Base-by-base conservation (phyloP, 2,888 invertebrate genomes). In the Parthenolecanium corni region DNA sequence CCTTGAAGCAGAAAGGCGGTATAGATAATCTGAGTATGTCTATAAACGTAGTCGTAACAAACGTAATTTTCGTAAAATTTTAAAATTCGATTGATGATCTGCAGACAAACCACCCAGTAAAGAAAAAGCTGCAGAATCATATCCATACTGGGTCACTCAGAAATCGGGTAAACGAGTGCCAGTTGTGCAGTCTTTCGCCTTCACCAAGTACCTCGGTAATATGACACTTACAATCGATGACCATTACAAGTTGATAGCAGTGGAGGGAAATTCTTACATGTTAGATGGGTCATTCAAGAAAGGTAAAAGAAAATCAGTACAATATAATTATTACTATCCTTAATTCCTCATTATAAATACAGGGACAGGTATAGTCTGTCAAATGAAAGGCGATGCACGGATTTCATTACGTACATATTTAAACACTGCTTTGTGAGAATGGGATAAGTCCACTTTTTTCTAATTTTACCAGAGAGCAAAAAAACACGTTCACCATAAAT, bases 121-220 rank as follows among this genome's bases (percentile, higher is more conserved):
- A 5, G 62, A 62, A 21, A 1, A 3, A 9, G 25, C 16, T n/a
- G 24, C 1, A 9, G 40, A 31, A 4, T 36, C 56, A 11, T 94
- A 93, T 74, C 94, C 93, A 0, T 82, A 79, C 0, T 74, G 85
- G 51, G 77, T 91, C 0, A 77, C 74, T 14, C 88, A 90, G 74
- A 68, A 73, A 18, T 82, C 78, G 61, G 86, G 87, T 1, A 83
- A 83, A 72, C 74, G 77, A 65, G 87, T 86, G 1, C 87, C 89
- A 1, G 88, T 89, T 0, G 89, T 93, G 0, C 91, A 93, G 75
- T 92, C 89, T 1, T 93, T 85, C 70, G 89, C 90, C 1, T 90
- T 85, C 70, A 92, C 92, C 1, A 93, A 94, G 75, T 94, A 94
- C 72, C 75, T 94, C 65, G 94, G 94, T 0, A 80, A 82, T 69